Evolutionary conservation across 2,888 invertebrate species (phyloP).

Genomic region (Aporophyla lueneburgensis): DNA sequence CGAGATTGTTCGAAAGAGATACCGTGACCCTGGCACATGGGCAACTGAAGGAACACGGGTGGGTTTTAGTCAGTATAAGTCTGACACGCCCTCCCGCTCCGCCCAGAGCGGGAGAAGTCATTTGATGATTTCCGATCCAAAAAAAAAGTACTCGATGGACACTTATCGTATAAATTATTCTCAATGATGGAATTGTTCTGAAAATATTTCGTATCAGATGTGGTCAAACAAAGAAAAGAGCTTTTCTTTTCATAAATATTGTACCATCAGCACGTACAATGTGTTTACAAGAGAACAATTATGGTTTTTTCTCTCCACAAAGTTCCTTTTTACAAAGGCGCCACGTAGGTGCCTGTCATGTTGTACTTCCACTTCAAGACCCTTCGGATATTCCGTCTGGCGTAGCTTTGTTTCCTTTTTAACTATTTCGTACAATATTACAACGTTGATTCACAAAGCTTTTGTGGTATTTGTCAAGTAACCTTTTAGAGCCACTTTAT

Average conservation of each 20-base stretch:
- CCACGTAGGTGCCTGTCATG: constrained; percentile 32
- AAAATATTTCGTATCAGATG: not conserved
- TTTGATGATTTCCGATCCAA: no score
- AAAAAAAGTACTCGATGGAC: not conserved
- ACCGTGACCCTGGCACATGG: no score
- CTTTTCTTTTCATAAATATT: not conserved
- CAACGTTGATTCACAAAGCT: constrained; percentile 38
- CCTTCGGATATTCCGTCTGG: constrained; percentile 39
- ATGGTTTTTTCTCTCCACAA: not conserved
- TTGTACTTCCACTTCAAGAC: constrained; percentile 34
- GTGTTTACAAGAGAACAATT: constrained; percentile 11
- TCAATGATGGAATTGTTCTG: not conserved
- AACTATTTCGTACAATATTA: constrained; percentile 42
- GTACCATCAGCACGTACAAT: not conserved
- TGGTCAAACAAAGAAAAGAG: not conserved
- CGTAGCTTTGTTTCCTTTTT: constrained; percentile 50
- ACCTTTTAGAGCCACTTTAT: constrained; percentile 39
- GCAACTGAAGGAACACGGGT: no score
- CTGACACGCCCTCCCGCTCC: no score
- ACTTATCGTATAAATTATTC: no score
- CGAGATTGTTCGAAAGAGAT: no score
- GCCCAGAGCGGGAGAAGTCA: no score
- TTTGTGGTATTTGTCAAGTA: constrained; percentile 40
- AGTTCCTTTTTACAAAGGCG: constrained; percentile 27
- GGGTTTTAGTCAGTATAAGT: no score